These are phyloP conservation scores for Malurus alboscapulatus DNA, from an alignment of 2,113 vertebrate genomes.

Conservation along the genomic window DNA sequence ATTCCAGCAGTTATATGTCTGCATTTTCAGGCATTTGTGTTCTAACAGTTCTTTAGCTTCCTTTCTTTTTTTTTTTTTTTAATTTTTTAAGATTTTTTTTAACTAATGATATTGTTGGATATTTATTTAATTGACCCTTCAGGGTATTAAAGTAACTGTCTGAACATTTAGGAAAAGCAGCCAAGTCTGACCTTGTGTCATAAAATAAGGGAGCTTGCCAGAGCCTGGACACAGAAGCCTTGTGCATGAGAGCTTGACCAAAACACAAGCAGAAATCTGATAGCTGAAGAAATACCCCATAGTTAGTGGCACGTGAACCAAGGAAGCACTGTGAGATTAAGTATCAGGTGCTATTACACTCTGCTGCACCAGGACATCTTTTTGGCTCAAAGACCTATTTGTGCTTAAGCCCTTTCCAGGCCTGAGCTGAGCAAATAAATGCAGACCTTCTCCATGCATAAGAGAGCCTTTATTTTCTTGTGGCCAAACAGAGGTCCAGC, in stretches of 20 bases:
- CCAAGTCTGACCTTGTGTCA: neutral
- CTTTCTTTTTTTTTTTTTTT: neutral
- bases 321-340: slow-evolving; percentile 21
- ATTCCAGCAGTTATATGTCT: neutral
- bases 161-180: slow-evolving; percentile 34
- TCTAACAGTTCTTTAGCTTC: neutral
- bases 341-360: slow-evolving; percentile 17
- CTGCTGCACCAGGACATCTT: slow-evolving; percentile 13
- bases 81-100: neutral
- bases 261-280: slow-evolving; percentile 27
- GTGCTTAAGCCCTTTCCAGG: neutral
- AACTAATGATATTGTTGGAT: neutral
- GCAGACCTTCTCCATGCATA: neutral
- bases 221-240: neutral
- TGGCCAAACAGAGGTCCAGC: slow-evolving; percentile 10
- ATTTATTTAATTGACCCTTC: slow-evolving; percentile 34
- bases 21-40: neutral
- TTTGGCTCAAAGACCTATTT: slow-evolving; percentile 56
- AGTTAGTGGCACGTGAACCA: slow-evolving; percentile 9
- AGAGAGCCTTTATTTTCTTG: slow-evolving; percentile 2
- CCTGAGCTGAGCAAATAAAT: neutral
- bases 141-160: slow-evolving; percentile 4
- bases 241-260: slow-evolving; percentile 20
- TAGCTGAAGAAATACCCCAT: slow-evolving; percentile 19
- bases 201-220: slow-evolving; percentile 19